These are phyloP conservation scores for Anolis sagrei DNA, from an alignment of 2,113 vertebrate genomes.

Conservation along the genomic window DNA sequence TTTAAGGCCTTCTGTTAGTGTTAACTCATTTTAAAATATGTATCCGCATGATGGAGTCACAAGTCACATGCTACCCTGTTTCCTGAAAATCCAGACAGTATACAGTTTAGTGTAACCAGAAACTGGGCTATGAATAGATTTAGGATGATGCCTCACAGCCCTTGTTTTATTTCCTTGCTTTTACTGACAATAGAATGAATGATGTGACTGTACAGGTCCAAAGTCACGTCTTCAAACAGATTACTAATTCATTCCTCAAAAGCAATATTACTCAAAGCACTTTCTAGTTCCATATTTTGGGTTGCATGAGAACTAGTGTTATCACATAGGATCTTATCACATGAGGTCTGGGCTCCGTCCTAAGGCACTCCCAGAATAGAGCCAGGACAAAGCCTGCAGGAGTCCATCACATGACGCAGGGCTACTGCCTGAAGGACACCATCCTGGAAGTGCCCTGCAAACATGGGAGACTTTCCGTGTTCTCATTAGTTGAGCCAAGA, in stretches of 20 bases:
- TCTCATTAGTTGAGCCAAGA: too few relatives aligned
- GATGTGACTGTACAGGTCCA: not conserved
- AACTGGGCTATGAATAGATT: constrained; percentile 10
- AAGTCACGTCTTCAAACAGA: not conserved
- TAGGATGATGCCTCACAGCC: not conserved
- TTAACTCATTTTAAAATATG: not conserved
- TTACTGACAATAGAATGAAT: not conserved
- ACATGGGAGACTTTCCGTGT: too few relatives aligned
- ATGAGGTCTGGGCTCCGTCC: too few relatives aligned
- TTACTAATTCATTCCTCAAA: not conserved
- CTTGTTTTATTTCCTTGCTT: not conserved
- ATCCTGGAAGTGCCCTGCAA: too few relatives aligned
- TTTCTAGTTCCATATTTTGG: too few relatives aligned
- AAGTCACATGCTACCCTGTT: not conserved
- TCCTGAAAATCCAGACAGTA: not conserved
- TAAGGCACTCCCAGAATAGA: too few relatives aligned
- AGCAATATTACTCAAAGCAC: too few relatives aligned
- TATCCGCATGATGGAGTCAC: constrained; percentile 18
- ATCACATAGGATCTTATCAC: too few relatives aligned
- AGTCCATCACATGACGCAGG: too few relatives aligned
- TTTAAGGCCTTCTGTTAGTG: constrained; percentile 8
- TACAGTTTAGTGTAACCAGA: not conserved
- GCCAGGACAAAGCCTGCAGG: too few relatives aligned
- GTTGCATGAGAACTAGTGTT: too few relatives aligned
- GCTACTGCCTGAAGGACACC: too few relatives aligned